A percentile compares a stretch with the other conserved stretches of the same genome.
Evolutionary conservation across 2,113 vertebrate genomes (phyloP).

Genomic region (Mugil cephalus): DNA sequence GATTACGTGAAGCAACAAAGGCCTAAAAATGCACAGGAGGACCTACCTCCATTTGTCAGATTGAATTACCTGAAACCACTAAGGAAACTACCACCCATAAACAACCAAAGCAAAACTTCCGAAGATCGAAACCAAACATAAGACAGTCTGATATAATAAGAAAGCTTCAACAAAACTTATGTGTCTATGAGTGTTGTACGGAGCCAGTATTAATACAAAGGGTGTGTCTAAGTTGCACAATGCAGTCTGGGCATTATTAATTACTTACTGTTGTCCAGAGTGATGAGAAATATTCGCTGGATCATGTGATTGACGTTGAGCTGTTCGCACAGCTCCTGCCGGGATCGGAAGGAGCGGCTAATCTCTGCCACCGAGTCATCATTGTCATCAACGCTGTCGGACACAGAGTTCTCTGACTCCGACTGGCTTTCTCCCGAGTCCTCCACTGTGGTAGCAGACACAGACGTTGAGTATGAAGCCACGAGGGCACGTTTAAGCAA

Average conservation of each 20-base stretch:
- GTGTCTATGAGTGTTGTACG: background rate
- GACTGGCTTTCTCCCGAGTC: constrained; percentile 92
- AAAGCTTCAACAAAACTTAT: background rate
- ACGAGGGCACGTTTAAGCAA: background rate
- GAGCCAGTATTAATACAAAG: background rate
- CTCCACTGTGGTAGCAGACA: constrained; percentile 78
- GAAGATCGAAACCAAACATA: background rate
- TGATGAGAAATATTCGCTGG: constrained; percentile 98
- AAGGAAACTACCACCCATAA: background rate
- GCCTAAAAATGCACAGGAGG: too few species aligned
- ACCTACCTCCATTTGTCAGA: too few species aligned
- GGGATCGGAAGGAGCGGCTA: constrained; percentile 95
- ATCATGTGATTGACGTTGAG: constrained; percentile 99
- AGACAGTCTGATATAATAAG: background rate
- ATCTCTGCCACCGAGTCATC: constrained; percentile 97
- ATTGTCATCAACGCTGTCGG: constrained; percentile 96
- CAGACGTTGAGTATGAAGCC: background rate
- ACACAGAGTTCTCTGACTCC: constrained; percentile 95
- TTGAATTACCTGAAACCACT: background rate
- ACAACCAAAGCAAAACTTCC: background rate
- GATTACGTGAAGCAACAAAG: too few species aligned
- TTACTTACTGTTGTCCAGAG: constrained; percentile 96
- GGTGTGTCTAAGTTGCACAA: background rate
- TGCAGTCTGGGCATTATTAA: background rate
- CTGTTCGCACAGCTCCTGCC: constrained; percentile 96